phyloP scores from a whole-genome alignment of 2,888 invertebrate species.

The Seira ritae region DNA sequence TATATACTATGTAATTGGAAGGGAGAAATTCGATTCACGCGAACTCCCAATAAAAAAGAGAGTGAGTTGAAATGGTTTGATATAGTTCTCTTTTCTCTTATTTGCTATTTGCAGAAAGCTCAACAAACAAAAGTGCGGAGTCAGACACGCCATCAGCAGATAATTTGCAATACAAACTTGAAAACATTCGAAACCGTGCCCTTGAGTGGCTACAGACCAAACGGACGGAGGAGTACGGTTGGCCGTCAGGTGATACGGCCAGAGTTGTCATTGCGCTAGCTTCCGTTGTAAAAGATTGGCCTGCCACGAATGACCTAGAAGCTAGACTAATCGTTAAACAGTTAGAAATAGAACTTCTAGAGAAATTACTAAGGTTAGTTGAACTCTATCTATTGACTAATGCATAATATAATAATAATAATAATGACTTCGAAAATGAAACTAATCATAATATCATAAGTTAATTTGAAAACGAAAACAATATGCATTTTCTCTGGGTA shows the following conservation, averaged over 20 bases:
- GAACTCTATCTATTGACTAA: background rate
- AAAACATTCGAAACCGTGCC: constrained; percentile 78
- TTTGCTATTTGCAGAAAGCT: constrained; percentile 61
- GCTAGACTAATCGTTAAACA: constrained; percentile 89
- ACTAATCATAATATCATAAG: too few relatives aligned
- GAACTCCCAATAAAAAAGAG: constrained; percentile 29
- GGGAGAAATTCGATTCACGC: constrained; percentile 32
- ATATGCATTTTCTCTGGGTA: too few relatives aligned
- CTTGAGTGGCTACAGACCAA: constrained; percentile 84
- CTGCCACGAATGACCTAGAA: constrained; percentile 80
- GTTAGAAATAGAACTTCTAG: constrained; percentile 90
- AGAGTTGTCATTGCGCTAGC: constrained; percentile 88
- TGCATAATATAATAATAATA: too few relatives aligned
- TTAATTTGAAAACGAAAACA: too few relatives aligned
- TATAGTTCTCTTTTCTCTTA: constrained; percentile 31
- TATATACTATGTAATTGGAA: background rate
- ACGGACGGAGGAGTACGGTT: constrained; percentile 80
- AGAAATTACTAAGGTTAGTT: constrained; percentile 86
- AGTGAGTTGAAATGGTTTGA: constrained; percentile 7
- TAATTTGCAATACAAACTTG: constrained; percentile 66
- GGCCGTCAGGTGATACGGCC: constrained; percentile 85
- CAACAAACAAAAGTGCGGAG: constrained; percentile 66
- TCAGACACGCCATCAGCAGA: constrained; percentile 61
- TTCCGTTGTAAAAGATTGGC: constrained; percentile 75
- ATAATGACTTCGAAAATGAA: too few relatives aligned